phyloP scores from a whole-genome alignment of 2,888 invertebrate genomes.

The Plagiodera versicolora region DNA sequence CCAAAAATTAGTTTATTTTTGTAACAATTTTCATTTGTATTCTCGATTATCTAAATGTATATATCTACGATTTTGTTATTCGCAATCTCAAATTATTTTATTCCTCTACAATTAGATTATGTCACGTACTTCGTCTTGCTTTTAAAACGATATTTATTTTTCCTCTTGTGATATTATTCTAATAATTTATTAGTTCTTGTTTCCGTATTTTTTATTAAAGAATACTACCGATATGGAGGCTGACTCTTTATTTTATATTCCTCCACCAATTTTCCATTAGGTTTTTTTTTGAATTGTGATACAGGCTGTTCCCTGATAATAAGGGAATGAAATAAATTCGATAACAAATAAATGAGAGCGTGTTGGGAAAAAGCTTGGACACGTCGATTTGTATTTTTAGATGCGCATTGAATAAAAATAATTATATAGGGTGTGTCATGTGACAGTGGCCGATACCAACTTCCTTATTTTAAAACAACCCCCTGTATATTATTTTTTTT shows the following conservation, averaged over 20 bases:
- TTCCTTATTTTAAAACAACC: too few relatives aligned
- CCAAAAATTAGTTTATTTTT: conserved; percentile 39
- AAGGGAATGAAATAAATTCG: too few relatives aligned
- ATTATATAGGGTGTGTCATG: too few relatives aligned
- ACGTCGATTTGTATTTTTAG: too few relatives aligned
- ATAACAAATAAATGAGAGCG: too few relatives aligned
- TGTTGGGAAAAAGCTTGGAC: too few relatives aligned
- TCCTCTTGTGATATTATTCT: conserved; percentile 41
- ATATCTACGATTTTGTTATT: conserved; percentile 13
- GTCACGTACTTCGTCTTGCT: background rate
- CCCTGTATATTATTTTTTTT: too few relatives aligned
- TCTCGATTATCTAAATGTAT: conserved; percentile 20
- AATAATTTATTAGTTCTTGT: conserved; percentile 37
- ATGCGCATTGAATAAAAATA: too few relatives aligned
- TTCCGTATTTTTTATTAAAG: conserved; percentile 26
- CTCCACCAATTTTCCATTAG: too few relatives aligned
- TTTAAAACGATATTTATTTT: conserved; percentile 35
- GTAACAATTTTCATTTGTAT: conserved; percentile 29
- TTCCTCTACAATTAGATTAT: background rate
- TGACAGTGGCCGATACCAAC: too few relatives aligned
- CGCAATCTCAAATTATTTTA: background rate
- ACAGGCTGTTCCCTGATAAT: too few relatives aligned
- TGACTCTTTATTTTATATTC: background rate
- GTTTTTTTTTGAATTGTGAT: too few relatives aligned
- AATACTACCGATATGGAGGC: background rate